Evolutionary conservation across 2,113 vertebrate genomes (phyloP).

Genomic region (Strix uralensis): DNA sequence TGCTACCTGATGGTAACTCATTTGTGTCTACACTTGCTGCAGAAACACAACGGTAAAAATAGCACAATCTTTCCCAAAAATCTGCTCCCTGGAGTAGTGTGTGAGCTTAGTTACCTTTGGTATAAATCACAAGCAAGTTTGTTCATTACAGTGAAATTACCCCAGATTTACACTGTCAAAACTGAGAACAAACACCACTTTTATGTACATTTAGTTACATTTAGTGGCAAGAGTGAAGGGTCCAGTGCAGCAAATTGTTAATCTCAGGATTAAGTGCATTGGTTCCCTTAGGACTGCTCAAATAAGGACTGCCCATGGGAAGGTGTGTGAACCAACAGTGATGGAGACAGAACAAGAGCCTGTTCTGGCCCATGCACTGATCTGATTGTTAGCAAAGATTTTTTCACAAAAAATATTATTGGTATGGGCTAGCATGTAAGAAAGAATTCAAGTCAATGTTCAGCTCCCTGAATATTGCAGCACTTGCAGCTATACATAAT

Average conservation of each 20-base stretch:
- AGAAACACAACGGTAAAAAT: not conserved
- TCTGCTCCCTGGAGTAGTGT: accelerated
- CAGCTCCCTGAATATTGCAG: not conserved
- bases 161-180: not conserved
- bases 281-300: not conserved
- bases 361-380: accelerated
- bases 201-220: not conserved
- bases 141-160: not conserved
- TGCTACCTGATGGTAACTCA: not conserved
- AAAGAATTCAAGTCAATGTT: not conserved
- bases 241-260: not conserved
- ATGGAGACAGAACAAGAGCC: not conserved
- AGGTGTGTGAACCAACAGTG: not conserved
- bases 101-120: not conserved
- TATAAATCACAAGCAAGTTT: not conserved
- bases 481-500: not conserved
- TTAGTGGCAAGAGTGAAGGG: not conserved
- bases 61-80: not conserved
- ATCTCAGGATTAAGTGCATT: not conserved
- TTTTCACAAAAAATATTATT: not conserved
- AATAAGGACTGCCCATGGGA: not conserved
- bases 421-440: not conserved
- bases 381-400: not conserved
- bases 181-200: not conserved
- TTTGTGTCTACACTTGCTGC: not conserved